Evolutionary conservation across 2,797 vertebrate species (phyloP), one percentile per base, ranked within the genome.

Genomic region (Holocentrus rufus): DNA sequence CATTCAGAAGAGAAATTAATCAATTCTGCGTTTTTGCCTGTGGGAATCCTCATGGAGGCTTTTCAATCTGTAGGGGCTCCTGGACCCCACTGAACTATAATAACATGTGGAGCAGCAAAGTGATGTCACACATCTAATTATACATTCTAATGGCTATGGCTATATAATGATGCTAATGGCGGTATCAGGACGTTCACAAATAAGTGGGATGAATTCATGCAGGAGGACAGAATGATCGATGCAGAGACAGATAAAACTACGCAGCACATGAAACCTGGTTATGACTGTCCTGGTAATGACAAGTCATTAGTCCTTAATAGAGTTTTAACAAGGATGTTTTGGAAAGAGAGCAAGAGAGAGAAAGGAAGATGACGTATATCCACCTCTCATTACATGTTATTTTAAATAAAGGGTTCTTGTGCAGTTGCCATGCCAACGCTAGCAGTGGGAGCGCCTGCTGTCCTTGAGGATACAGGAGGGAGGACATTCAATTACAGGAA

Each of bases 391-490:
- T 65, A 30, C 44, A 69, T 77, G 67, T 53, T 77, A 70, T 76
- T 0, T 53, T 50, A 42, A 47, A 66, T 60, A 66, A 7, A 22
- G 46, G 15, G n/a, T 59, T 22, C 1, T 47, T 46, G 22, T 62
- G 81, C 72, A 68, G 93, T 93, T 93, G 86, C 91, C 77, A 90
- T 91, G 91, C 39, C 85, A 79, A 86, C 88, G 0, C 20, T 44
- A 9, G 11, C 31, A 17, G 8, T 15, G 14, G 49, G 74, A 30
- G 42, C 20, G 62, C 23, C 62, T n/a, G 42, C 59, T 69, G 79
- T 77, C 57, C 67, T 80, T 74, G 55, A 70, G 72, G 31, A 76
- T 53, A 85, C 11, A 39, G 34, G 42, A 69, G 15, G 39, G 30
- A 78, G 80, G 52, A 79, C 57, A 63, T 80, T 80, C 10, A 74